These are phyloP conservation scores for Holcopasites calliopsidis DNA, from an alignment of 1,140 invertebrate species.

Conservation along the genomic window DNA sequence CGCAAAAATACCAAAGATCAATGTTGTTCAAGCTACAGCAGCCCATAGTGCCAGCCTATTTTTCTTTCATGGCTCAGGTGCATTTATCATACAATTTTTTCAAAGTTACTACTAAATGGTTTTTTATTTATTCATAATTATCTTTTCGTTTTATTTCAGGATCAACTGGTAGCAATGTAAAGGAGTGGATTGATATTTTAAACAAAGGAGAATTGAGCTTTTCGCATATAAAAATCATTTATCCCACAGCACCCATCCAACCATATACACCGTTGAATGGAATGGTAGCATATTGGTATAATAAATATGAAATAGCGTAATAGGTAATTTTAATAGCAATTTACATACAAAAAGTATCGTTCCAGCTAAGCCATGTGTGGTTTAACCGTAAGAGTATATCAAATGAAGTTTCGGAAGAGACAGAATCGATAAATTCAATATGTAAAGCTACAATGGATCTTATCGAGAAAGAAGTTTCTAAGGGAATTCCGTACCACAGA, in stretches of 20 bases:
- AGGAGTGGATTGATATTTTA: conserved; percentile 83
- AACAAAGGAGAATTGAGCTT: conserved; percentile 82
- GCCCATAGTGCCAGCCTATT: conserved; percentile 80
- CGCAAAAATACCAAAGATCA: conserved; percentile 42
- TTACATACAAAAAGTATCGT: conserved; percentile 24
- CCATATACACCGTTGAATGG: conserved; percentile 84
- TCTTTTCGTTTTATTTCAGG: conserved; percentile 77
- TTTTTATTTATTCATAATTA: background rate
- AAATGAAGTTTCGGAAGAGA: conserved; percentile 82
- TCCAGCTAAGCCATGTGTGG: conserved; percentile 81
- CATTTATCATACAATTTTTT: conserved; percentile 17
- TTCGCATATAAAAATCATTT: conserved; percentile 85
- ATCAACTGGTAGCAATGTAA: conserved; percentile 82
- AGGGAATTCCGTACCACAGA: conserved; percentile 82
- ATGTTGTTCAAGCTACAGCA: conserved; percentile 68
- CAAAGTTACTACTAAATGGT: too few relatives aligned
- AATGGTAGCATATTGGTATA: conserved; percentile 72
- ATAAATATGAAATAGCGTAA: background rate
- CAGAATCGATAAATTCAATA: conserved; percentile 81
- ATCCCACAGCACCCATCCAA: conserved; percentile 85
- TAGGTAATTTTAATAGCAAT: background rate
- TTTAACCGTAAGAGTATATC: conserved; percentile 79
- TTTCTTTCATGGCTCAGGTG: conserved; percentile 84
- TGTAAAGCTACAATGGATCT: conserved; percentile 81
- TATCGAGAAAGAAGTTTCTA: conserved; percentile 83